These are phyloP conservation scores for Drosophila gunungcola DNA, from an alignment of 1,140 invertebrate genomes.

Conservation along the genomic window DNA sequence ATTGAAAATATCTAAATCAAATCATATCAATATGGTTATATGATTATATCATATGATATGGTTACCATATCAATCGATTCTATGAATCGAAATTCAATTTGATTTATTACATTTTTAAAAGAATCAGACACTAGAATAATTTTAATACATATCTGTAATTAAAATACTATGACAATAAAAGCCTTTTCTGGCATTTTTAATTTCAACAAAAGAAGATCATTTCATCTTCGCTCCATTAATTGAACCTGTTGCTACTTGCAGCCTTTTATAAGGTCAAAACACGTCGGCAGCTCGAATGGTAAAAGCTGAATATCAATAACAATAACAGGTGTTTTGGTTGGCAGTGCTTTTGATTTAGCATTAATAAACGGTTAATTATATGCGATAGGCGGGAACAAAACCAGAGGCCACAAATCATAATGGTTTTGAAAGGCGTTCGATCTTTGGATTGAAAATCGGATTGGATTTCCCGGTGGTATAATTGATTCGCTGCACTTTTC, in stretches of 20 bases:
- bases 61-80: no score
- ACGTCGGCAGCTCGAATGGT: background rate
- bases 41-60: no score
- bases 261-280: conserved; percentile 20
- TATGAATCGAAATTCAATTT: no score
- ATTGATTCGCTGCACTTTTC: conserved; percentile 37
- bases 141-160: no score
- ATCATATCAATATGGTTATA: no score
- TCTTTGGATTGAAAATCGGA: conserved; percentile 25
- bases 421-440: conserved; percentile 56
- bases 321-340: conserved; percentile 60
- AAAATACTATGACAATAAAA: no score
- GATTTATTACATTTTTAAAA: background rate
- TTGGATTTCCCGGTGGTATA: conserved; percentile 15
- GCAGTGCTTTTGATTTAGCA: conserved; percentile 55
- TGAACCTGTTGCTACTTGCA: background rate
- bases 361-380: conserved; percentile 70
- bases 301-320: conserved; percentile 27
- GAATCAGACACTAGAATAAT: no score
- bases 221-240: background rate
- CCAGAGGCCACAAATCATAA: conserved; percentile 51
- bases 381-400: conserved; percentile 21
- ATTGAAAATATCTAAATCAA: no score
- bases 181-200: background rate
- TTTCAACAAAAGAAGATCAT: background rate